A percentile compares a stretch with the other conserved stretches of the same genome.
Evolutionary conservation across 1,140 invertebrate species (phyloP).

Genomic region (Wiebesia pumilae): DNA sequence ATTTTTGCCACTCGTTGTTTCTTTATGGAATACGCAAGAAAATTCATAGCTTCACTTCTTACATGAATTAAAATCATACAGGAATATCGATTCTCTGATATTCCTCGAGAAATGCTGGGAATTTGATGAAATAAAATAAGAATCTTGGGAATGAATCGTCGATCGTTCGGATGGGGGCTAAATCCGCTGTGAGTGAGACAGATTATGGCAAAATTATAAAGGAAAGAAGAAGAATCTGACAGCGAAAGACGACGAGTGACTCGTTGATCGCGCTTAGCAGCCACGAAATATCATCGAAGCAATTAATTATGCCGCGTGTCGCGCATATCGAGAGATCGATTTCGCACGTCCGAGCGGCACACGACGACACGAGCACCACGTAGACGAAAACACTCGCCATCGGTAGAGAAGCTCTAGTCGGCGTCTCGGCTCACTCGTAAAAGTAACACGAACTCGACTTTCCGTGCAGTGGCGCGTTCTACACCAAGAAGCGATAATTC

Average conservation of each 20-base stretch:
- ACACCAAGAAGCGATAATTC: not conserved
- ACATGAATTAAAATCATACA: too few species aligned
- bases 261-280: constrained; percentile 7
- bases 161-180: not conserved
- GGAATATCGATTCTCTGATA: too few species aligned
- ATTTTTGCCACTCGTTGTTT: not conserved
- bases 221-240: not conserved
- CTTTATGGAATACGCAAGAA: not conserved
- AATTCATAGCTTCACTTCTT: not conserved
- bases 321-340: constrained; percentile 46
- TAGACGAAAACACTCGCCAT: not conserved
- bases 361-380: not conserved
- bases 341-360: constrained; percentile 31
- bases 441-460: constrained; percentile 28
- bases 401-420: not conserved
- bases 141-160: not conserved
- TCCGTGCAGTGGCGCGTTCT: not conserved
- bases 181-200: not conserved
- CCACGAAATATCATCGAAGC: constrained; percentile 38
- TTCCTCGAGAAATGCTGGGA: too few species aligned
- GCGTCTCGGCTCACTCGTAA: constrained; percentile 10
- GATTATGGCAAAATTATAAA: too few species aligned
- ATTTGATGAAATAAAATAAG: not conserved
- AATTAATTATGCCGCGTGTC: constrained; percentile 46
- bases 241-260: not conserved